phyloP scores from a whole-genome alignment of 1,140 invertebrate genomes.

The Seison nebaliae region DNA sequence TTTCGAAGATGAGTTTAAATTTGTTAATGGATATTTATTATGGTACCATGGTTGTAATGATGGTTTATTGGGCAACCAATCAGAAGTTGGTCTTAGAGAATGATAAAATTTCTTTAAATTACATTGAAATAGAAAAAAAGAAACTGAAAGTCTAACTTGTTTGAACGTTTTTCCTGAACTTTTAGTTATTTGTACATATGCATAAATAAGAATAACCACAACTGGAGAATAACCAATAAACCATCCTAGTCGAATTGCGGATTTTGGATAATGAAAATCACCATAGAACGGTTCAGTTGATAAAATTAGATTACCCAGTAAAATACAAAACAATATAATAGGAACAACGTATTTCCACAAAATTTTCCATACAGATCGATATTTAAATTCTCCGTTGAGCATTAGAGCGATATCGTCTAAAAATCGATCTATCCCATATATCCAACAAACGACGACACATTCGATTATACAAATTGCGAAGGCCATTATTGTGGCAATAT shows the following conservation, averaged over 20 bases:
- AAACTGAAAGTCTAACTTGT: too few species aligned
- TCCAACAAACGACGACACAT: conserved; percentile 34
- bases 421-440: conserved; percentile 31
- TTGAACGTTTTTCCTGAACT: too few species aligned
- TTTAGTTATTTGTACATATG: too few species aligned
- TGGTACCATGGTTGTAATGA: too few species aligned
- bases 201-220: too few species aligned
- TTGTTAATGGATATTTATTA: too few species aligned
- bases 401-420: conserved; percentile 7
- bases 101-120: too few species aligned
- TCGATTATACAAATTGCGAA: conserved; percentile 2
- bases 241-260: conserved; percentile 1
- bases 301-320: conserved; percentile 2
- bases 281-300: conserved; percentile 1
- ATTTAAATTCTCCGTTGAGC: conserved; percentile 15
- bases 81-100: too few species aligned
- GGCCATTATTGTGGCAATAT: background rate
- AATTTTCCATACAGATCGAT: conserved; percentile 24
- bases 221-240: too few species aligned
- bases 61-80: too few species aligned
- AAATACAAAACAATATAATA: conserved; percentile 13
- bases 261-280: conserved; percentile 3
- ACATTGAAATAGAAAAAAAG: too few species aligned
- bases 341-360: conserved; percentile 23
- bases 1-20: too few species aligned